Evolutionary conservation across 2,797 vertebrate genomes (phyloP), one percentile per base, ranked within the genome.

Genomic region (Phyllotis vaccarum): DNA sequence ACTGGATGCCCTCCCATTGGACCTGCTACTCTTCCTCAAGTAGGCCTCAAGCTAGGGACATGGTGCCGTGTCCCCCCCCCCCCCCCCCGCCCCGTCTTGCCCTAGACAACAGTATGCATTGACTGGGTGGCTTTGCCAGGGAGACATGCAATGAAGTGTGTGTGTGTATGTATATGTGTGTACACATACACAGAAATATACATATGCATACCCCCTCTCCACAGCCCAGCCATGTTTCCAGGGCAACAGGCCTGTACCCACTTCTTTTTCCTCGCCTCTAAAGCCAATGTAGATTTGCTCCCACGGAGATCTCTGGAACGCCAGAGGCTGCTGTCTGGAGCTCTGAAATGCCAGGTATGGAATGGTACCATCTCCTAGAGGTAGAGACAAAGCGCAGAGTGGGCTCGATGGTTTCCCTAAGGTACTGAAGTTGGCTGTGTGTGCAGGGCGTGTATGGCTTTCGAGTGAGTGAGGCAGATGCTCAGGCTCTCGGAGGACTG

Each of bases 21-120:
- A 98, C 1, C 46, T 98, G 17, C 13, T 98, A 89, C 94, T 98
- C 40, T 98, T 98, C 96, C 90, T 98, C 29, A 98, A 98, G 98
- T 98, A 94, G 91, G 94, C 9, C 21, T 27, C 3, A 10, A 60
- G 66, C 31, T 2, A n/a, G 40, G 72, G 6, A 16, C 58, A 54
- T 40, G 22, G 8, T 17, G 3, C 21, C 31, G 29, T 6, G 4
- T 49, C 6, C 29, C 5, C 31, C 12, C 19, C 21, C 34, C 46
- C 46, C 46, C 5, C 46, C 46, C 46, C 46, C 46, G 9, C 43
- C 24, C 14, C 1, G 14, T 22, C 16, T 31, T 22, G 29, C n/a
- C 74, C 24, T 10, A 10, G 13, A 17, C 13, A 6, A 17, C 29
- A 24, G 6, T 49, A 75, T 43, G 0, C 37, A 86, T 49, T 46